phyloP scores from a whole-genome alignment of 1,140 invertebrate species.

The Anoplolepis gracilipes region DNA sequence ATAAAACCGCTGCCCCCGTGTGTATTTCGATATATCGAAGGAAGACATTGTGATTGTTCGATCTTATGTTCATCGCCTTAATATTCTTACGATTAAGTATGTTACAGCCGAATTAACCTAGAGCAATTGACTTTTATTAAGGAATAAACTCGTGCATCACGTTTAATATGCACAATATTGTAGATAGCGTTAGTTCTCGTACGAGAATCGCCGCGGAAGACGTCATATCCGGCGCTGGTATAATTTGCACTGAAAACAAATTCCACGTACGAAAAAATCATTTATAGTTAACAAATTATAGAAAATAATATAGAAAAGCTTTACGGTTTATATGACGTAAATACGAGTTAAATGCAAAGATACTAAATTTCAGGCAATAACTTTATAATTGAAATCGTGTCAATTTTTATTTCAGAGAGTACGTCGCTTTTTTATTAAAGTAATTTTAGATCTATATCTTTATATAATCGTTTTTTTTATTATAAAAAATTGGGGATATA shows the following conservation, averaged over 20 bases:
- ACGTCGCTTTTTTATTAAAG: neutral
- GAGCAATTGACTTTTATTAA: constrained; percentile 84
- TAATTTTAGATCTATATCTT: neutral
- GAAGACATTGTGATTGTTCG: constrained; percentile 78
- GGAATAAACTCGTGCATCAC: constrained; percentile 81
- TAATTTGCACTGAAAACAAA: constrained; percentile 81
- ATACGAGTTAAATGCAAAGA: neutral
- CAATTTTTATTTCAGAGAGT: neutral
- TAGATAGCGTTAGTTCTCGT: constrained; percentile 74
- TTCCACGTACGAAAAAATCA: constrained; percentile 21
- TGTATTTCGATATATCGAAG: constrained; percentile 76
- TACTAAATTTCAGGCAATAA: neutral
- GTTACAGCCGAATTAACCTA: constrained; percentile 80
- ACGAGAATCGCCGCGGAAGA: constrained; percentile 78
- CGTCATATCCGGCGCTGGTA: constrained; percentile 73
- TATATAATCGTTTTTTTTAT: neutral
- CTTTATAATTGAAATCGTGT: neutral
- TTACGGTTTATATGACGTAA: neutral
- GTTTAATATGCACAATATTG: constrained; percentile 78
- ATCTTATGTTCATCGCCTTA: constrained; percentile 65
- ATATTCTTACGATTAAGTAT: constrained; percentile 57
- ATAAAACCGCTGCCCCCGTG: constrained; percentile 73
- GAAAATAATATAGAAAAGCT: neutral
- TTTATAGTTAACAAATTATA: neutral
- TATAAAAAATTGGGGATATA: neutral